A percentile compares a stretch with the other conserved stretches of the same genome.
Evolutionary conservation across 23 tunicate genomes (phyloP).

Genomic region (Pegea sp.): DNA sequence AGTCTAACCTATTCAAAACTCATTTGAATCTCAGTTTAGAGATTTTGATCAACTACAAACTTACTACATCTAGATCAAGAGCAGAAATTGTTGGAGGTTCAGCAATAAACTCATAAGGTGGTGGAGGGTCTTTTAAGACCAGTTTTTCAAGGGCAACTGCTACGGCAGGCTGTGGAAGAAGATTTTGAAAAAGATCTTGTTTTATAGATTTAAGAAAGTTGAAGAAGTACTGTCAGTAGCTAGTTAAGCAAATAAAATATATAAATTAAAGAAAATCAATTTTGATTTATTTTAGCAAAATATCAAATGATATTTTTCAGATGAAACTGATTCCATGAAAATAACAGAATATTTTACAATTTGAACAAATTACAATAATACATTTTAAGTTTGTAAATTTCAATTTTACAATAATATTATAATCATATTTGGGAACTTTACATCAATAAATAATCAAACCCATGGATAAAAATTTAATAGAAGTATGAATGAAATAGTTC

Average conservation of each 20-base stretch:
- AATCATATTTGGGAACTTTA: too few species aligned
- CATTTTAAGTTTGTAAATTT: too few species aligned
- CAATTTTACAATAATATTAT: too few species aligned
- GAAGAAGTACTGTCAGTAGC: background rate
- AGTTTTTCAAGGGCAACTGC: slow-evolving; percentile 75
- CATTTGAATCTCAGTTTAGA: background rate
- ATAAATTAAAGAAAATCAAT: too few species aligned
- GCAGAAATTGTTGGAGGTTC: slow-evolving; percentile 95
- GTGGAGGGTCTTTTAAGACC: slow-evolving; percentile 74
- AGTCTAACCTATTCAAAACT: slow-evolving; percentile 20
- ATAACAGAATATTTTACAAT: too few species aligned
- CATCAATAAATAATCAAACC: too few species aligned
- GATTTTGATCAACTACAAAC: background rate
- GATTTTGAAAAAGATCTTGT: background rate
- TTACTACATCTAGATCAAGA: slow-evolving; percentile 74
- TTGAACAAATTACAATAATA: too few species aligned
- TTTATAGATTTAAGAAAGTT: background rate
- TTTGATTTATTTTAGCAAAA: too few species aligned
- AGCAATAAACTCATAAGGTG: slow-evolving; percentile 44
- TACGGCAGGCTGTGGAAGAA: slow-evolving; percentile 27
- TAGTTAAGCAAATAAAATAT: background rate
- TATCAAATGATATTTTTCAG: too few species aligned
- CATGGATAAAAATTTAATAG: too few species aligned
- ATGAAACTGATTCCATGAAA: too few species aligned
- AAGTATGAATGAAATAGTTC: too few species aligned